Evolutionary conservation across 2,888 invertebrate genomes (phyloP).

Genomic region (Catocala sponsa): DNA sequence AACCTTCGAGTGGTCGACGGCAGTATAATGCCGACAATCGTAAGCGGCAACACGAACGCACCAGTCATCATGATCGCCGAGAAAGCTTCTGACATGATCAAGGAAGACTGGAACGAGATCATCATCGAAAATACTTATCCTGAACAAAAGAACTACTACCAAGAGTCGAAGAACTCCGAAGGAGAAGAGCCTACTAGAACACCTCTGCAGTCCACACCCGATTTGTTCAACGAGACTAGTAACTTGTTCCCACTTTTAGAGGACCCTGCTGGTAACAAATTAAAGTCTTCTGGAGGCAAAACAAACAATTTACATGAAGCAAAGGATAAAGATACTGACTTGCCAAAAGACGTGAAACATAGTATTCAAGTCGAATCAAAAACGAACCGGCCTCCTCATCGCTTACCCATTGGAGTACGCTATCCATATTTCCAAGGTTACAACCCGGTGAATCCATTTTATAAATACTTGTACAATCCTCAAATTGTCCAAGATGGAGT

Average conservation of each 20-base stretch:
- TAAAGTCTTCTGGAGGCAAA: too few relatives aligned
- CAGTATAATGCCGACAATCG: slow-evolving; percentile 94
- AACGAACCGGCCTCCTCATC: slow-evolving; percentile 19
- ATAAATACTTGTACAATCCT: slow-evolving; percentile 12
- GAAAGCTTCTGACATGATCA: slow-evolving; percentile 94
- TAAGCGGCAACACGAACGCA: slow-evolving; percentile 94
- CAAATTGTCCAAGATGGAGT: slow-evolving; percentile 12
- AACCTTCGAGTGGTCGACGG: slow-evolving; percentile 93
- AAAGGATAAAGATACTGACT: not conserved
- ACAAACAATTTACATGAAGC: not conserved
- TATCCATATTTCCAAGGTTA: slow-evolving; percentile 16
- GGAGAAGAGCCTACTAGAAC: slow-evolving; percentile 48
- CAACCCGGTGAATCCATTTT: slow-evolving; percentile 24
- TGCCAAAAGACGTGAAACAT: slow-evolving; percentile 9
- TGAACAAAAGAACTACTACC: slow-evolving; percentile 24
- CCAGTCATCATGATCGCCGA: slow-evolving; percentile 95
- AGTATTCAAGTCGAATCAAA: slow-evolving; percentile 23
- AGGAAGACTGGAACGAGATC: slow-evolving; percentile 89
- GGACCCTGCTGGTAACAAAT: not conserved
- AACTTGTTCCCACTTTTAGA: slow-evolving; percentile 66
- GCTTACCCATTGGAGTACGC: slow-evolving; percentile 19
- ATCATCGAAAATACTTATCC: slow-evolving; percentile 52
- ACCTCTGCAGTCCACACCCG: slow-evolving; percentile 36
- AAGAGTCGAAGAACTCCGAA: slow-evolving; percentile 50
- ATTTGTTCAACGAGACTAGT: slow-evolving; percentile 73